Conservation (phyloP, 30 jellyfish, hydroid and myxozoan genomes). For the Hydractinia symbiolongicarpus region DNA sequence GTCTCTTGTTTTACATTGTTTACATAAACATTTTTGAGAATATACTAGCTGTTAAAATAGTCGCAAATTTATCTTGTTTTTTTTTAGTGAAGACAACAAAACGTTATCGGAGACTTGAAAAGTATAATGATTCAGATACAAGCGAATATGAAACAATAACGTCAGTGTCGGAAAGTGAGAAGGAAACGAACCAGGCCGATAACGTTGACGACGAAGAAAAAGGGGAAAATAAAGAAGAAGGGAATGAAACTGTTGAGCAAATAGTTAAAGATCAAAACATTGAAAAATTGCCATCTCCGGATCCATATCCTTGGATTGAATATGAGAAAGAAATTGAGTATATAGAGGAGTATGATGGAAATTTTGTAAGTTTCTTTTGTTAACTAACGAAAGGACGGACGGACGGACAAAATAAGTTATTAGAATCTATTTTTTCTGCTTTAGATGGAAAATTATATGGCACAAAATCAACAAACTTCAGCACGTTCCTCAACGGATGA, state of each 20-base stretch:
- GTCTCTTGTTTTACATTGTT: not conserved
- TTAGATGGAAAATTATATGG: not conserved
- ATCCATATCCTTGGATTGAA: constrained; percentile 18
- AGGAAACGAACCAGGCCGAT: not conserved
- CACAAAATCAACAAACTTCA: not conserved
- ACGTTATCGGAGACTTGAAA: constrained; percentile 11
- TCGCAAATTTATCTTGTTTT: not conserved
- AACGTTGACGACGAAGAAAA: not conserved
- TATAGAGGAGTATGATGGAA: constrained; percentile 34
- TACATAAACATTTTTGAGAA: not conserved
- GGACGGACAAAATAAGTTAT: too few species aligned
- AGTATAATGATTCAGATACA: constrained; percentile 29
- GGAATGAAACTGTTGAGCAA: not conserved
- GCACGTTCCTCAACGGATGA: not conserved
- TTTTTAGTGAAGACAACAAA: not conserved
- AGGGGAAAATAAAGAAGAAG: not conserved
- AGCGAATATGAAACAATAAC: constrained; percentile 34
- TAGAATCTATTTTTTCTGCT: not conserved
- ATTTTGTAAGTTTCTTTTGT: constrained; percentile 26
- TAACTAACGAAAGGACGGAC: not conserved
- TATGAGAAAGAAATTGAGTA: constrained; percentile 1
- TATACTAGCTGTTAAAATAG: not conserved
- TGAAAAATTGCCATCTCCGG: constrained; percentile 1
- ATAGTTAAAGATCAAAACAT: not conserved
- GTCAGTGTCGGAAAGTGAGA: constrained; percentile 24